Conservation (phyloP, 1,140 invertebrate genomes). For the Eufriesea mexicana region DNA sequence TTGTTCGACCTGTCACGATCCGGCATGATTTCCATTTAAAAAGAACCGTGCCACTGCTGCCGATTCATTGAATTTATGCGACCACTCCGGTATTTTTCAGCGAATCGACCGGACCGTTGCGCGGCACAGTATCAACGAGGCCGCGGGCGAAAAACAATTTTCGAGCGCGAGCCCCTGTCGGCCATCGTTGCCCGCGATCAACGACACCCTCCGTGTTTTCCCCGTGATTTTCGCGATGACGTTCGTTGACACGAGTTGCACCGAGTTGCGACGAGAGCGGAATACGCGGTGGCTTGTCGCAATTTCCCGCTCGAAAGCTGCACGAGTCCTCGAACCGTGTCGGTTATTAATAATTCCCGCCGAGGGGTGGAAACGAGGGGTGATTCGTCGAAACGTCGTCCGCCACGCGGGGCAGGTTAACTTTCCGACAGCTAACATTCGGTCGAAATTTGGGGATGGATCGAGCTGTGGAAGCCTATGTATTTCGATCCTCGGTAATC, state of each 20-base stretch:
- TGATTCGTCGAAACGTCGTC: not conserved
- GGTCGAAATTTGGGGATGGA: not conserved
- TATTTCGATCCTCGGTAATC: not conserved
- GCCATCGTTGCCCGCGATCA: not conserved
- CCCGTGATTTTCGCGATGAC: not conserved
- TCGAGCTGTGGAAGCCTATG: not conserved
- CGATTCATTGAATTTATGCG: conserved; percentile 39
- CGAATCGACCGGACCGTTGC: not conserved
- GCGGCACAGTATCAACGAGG: not conserved
- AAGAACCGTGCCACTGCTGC: conserved; percentile 42
- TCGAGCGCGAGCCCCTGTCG: not conserved
- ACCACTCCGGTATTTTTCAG: conserved; percentile 28
- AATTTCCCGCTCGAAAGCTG: not conserved
- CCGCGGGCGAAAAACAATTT: conserved; percentile 26
- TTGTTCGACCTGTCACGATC: conserved; percentile 40
- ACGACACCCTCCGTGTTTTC: not conserved
- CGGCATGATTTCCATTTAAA: conserved; percentile 53
- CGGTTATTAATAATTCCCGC: conserved; percentile 16
- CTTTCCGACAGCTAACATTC: not conserved
- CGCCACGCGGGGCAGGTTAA: not conserved
- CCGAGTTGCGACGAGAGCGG: not conserved
- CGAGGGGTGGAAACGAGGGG: not conserved
- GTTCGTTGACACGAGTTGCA: not conserved
- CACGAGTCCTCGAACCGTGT: no score
- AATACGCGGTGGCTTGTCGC: not conserved